Conservation (phyloP, 2,888 invertebrate genomes). For the Chaetogeoica ovagalla region DNA sequence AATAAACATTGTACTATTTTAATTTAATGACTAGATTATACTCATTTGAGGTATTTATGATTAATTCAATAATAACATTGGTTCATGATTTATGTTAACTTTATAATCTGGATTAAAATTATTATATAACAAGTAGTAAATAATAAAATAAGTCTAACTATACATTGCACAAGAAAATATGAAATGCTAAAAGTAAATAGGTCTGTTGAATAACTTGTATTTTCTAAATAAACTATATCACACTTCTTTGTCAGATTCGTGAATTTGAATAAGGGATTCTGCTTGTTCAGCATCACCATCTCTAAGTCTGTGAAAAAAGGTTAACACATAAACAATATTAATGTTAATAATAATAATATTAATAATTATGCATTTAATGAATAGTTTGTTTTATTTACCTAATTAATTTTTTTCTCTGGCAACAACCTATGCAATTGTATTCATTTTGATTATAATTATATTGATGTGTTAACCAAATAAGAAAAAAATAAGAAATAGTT, state of each 20-base stretch:
- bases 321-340: slow-evolving; percentile 57
- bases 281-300: slow-evolving; percentile 71
- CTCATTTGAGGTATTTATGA: not conserved
- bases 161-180: slow-evolving; percentile 34
- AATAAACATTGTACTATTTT: not conserved
- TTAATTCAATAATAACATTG: not conserved
- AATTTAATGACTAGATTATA: slow-evolving; percentile 7
- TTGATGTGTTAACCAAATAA: slow-evolving; percentile 45
- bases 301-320: slow-evolving; percentile 60
- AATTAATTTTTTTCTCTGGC: slow-evolving; percentile 42
- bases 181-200: slow-evolving; percentile 9
- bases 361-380: slow-evolving; percentile 53
- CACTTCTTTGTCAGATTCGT: slow-evolving; percentile 65
- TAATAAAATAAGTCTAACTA: slow-evolving; percentile 25
- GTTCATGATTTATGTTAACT: not conserved
- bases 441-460: slow-evolving; percentile 48
- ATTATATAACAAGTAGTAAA: slow-evolving; percentile 3
- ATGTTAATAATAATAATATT: slow-evolving; percentile 52
- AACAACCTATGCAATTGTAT: slow-evolving; percentile 34
- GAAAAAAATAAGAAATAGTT: slow-evolving; percentile 35
- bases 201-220: slow-evolving; percentile 16
- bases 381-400: slow-evolving; percentile 27
- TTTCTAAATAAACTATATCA: slow-evolving; percentile 57
- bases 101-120: slow-evolving; percentile 30
- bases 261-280: slow-evolving; percentile 69